These are phyloP conservation scores for Mormyrus iriodes DNA, from an alignment of 2,113 vertebrate genomes.

Conservation along the genomic window DNA sequence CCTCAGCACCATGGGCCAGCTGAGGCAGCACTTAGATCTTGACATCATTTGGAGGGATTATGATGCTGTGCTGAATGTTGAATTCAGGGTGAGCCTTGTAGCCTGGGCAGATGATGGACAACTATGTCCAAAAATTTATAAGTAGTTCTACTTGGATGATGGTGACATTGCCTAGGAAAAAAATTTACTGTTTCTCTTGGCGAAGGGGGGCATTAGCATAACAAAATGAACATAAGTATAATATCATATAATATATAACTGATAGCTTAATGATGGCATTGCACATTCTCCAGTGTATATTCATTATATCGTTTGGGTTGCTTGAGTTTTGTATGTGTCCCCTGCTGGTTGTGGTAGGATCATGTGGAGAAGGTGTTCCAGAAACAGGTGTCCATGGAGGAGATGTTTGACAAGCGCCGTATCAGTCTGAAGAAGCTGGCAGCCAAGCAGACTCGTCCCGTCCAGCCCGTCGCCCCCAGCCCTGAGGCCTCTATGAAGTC, in stretches of 20 bases:
- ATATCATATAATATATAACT: too few species aligned
- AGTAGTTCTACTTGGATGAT: neutral
- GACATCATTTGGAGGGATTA: constrained; percentile 71
- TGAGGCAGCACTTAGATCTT: constrained; percentile 70
- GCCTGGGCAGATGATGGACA: neutral
- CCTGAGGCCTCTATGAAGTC: constrained; percentile 87
- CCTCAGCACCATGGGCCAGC: constrained; percentile 69
- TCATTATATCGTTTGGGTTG: neutral
- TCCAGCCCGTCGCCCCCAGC: constrained; percentile 93
- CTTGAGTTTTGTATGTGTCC: neutral
- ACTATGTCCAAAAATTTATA: neutral
- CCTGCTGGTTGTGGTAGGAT: constrained; percentile 57
- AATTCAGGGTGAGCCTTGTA: constrained; percentile 71
- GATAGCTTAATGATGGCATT: neutral
- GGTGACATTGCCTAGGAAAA: neutral
- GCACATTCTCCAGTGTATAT: neutral
- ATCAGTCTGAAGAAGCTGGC: constrained; percentile 92
- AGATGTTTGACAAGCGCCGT: constrained; percentile 91
- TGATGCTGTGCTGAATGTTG: constrained; percentile 72
- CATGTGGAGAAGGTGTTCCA: constrained; percentile 84
- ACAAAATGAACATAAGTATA: neutral
- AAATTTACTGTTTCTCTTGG: neutral
- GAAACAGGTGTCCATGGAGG: constrained; percentile 84
- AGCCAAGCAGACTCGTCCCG: constrained; percentile 87
- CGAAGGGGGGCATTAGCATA: neutral